Evolutionary conservation across 2,888 invertebrate species (phyloP), one percentile per base, ranked within the genome.

Genomic region (Xylota sylvarum): DNA sequence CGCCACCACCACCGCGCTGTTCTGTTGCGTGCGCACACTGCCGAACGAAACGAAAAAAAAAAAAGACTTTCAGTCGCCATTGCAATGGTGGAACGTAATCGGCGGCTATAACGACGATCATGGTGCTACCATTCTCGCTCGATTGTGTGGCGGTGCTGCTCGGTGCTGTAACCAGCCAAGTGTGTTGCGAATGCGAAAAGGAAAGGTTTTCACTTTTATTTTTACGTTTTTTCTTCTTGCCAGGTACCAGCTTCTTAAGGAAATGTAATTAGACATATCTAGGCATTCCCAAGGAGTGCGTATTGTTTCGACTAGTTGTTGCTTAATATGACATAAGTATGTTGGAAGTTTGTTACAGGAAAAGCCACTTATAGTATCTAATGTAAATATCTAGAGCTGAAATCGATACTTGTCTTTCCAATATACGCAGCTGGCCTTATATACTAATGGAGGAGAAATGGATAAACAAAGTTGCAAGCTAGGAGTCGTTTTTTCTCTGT

Each of bases 131-230:
- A 80, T 65, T 84, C 69, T 52, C 32, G 46, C 70, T 65, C 64
- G 50, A 65, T 65, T 46, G 50, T 80, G 40, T 27, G 27, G 40
- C 17, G 27, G 5, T 10, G 52, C 19, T 5, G 52, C 14, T 35
- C 62, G 32, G 37, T 73, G 46, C 6, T 50, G 58, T 72, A 58
- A 69, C 64, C 55, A 14, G 64, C 56, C 48, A 56, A 69, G 62
- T 81, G 60, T 77, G 73, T 37, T 79, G 72, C 67, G 70, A 60
- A 50, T 62, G 70, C 64, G 62, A 86, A 64, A 86, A 82, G 58
- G 52, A 85, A 85, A 72, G 48, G 72, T 77, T 86, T 86, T 86
- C 86, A 86, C 86, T 86, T 86, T 86, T 86, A 19, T 72, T 76
- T 69, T 58, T 60, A 10, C 27, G 40, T 10, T 46, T 23, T 27